Conservation (phyloP, 2,797 vertebrate species). For the Sebastes steindachneri region DNA sequence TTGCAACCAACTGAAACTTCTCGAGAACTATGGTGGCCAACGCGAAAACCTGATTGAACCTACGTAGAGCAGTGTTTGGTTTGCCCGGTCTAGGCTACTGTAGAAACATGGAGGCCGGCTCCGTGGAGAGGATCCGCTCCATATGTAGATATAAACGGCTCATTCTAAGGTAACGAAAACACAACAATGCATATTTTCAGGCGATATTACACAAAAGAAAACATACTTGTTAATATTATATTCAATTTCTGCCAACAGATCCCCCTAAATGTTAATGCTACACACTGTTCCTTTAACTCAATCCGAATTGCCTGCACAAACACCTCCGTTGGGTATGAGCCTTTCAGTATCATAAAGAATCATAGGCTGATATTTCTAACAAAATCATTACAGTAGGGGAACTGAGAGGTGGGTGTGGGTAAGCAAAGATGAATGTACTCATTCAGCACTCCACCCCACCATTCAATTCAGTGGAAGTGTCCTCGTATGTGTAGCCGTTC, state of each 20-base stretch:
- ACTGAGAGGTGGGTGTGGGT: conserved; percentile 52
- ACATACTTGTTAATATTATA: neutral
- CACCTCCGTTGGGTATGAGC: neutral
- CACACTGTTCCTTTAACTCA: neutral
- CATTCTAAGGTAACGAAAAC: neutral
- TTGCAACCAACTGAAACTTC: neutral
- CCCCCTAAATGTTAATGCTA: neutral
- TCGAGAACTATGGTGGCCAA: neutral
- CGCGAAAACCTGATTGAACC: neutral
- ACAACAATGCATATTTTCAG: neutral
- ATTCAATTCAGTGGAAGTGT: conserved; percentile 63
- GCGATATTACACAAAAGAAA: neutral
- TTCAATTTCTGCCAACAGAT: neutral
- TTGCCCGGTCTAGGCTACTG: neutral
- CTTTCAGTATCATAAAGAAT: conserved; percentile 39
- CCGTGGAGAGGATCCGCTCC: too few species aligned
- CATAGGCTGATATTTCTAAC: conserved; percentile 48
- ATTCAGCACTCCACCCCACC: conserved; percentile 48
- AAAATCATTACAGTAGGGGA: conserved; percentile 42
- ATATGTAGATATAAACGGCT: neutral
- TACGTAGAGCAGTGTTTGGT: neutral
- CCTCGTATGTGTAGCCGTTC: conserved; percentile 55
- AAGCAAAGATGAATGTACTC: conserved; percentile 61
- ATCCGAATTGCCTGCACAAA: neutral
- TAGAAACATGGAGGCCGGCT: neutral